A percentile compares a stretch with the other conserved stretches of the same genome.
Conservation (phyloP, 1,140 invertebrate species). For the Drosophila leontia region DNA sequence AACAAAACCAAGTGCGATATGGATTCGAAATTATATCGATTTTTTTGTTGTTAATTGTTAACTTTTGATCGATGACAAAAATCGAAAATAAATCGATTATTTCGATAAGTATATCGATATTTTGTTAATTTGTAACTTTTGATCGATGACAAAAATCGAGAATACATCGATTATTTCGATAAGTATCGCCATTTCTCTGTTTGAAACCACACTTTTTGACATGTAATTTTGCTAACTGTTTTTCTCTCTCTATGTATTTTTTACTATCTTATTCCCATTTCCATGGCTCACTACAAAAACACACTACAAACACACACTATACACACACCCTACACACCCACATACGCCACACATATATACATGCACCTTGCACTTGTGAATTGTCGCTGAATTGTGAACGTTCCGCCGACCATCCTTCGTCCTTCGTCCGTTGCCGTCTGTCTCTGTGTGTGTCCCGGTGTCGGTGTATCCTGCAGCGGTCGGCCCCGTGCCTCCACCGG, state of each 20-base stretch:
- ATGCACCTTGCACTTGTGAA: conserved; percentile 70
- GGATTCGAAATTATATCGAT: conserved; percentile 34
- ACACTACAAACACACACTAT: conserved; percentile 21
- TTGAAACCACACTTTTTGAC: conserved; percentile 57
- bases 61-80: not conserved
- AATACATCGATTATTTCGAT: conserved; percentile 44
- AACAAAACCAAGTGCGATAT: conserved; percentile 43
- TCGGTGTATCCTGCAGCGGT: conserved; percentile 5
- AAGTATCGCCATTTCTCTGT: conserved; percentile 55
- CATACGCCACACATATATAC: conserved; percentile 23
- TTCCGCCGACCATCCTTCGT: conserved; percentile 63
- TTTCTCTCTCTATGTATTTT: conserved; percentile 77
- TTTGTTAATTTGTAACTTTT: not conserved
- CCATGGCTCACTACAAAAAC: conserved; percentile 33
- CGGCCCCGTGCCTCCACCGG: conserved; percentile 32
- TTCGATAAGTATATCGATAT: not conserved
- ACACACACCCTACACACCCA: conserved; percentile 23
- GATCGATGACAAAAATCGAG: conserved; percentile 1
- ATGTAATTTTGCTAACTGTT: conserved; percentile 76
- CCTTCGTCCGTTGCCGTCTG: conserved; percentile 51
- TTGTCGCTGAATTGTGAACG: conserved; percentile 79
- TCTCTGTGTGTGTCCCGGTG: conserved; percentile 29
- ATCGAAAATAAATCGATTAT: not conserved
- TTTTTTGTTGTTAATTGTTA: too few relatives aligned
- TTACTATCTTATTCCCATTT: conserved; percentile 72